Evolutionary conservation across 1,140 invertebrate species (phyloP).

Genomic region (Drosophila fuyamai): DNA sequence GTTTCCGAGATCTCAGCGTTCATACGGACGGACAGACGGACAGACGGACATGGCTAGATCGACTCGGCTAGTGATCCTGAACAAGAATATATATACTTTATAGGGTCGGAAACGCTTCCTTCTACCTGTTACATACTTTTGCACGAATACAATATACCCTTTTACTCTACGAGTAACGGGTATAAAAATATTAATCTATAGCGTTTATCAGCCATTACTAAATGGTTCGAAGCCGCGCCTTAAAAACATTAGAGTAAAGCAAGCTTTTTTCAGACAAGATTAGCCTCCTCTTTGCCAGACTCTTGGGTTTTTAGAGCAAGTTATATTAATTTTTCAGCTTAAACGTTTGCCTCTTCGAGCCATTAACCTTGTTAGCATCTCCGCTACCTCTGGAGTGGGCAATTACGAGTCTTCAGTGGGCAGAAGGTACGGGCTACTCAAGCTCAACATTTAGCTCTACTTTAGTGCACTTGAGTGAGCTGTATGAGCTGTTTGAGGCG

Average conservation of each 20-base stretch:
- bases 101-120: too few species aligned
- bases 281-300: slow-evolving; percentile 4
- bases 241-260: neutral
- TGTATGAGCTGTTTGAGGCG: neutral
- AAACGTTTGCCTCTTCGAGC: slow-evolving; percentile 20
- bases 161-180: too few species aligned
- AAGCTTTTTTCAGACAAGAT: neutral
- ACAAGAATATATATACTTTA: too few species aligned
- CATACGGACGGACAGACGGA: too few species aligned
- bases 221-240: slow-evolving; percentile 17
- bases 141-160: too few species aligned
- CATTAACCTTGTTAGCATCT: slow-evolving; percentile 53
- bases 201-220: slow-evolving; percentile 10
- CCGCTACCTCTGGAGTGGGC: slow-evolving; percentile 22
- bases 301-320: slow-evolving; percentile 26
- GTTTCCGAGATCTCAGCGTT: too few species aligned
- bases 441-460: slow-evolving; percentile 2
- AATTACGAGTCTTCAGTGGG: slow-evolving; percentile 37
- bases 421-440: slow-evolving; percentile 27
- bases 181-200: slow-evolving; percentile 11
- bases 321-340: slow-evolving; percentile 25
- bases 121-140: too few species aligned
- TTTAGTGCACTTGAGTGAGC: slow-evolving; percentile 19
- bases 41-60: too few species aligned
- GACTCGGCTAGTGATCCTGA: too few species aligned